Base-by-base conservation (phyloP, 1,140 invertebrate species). In the Heliothis subflexa region DNA sequence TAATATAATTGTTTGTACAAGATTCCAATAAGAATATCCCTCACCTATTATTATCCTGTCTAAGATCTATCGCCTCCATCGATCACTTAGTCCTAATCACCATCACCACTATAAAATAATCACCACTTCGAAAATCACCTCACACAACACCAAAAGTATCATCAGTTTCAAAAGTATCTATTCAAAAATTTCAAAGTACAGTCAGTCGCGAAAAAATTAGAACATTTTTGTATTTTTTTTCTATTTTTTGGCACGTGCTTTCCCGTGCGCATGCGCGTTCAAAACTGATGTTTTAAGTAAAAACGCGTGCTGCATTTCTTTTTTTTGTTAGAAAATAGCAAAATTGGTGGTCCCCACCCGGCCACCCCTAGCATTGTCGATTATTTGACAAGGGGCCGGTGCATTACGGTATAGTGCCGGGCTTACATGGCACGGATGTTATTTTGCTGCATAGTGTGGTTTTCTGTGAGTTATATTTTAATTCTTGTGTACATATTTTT, bases 271-370 rank as follows among this genome's bases (percentile, higher is more conserved):
- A 85, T 88, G 90, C 93, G 88, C 82, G 70, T 57, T 79, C 78
- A 84, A 92, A 90, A 89, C 88, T 89, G 86, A 76, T 85, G 83
- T 89, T 89, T 93, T 94, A 91, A 84, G 90, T 93, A 93, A 94
- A 94, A 94, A 92, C 87, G 86, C 77, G 84, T 88, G 83, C 81
- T 74, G 81, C 83, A 76, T 71, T 78, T 81, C 79, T 87, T 86
- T 80, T 90, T 93, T 94, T 94, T 92, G 68, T 85, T 75, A 87
- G 85, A 91, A 94, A 94, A 93, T 88, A 91, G 89, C 89, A 90
- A 93, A 93, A 92, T 89, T 89, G 81, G 74, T 78, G 82, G 81
- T 85, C 91, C 91, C 90, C 90, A 89, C 83, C 84, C 85, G 85
- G 78, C 83, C 87, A 84, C 88, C 88, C 90, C 84, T 85, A 76